Base-by-base conservation (phyloP, 2,113 vertebrate species). In the Siniperca knerii region DNA sequence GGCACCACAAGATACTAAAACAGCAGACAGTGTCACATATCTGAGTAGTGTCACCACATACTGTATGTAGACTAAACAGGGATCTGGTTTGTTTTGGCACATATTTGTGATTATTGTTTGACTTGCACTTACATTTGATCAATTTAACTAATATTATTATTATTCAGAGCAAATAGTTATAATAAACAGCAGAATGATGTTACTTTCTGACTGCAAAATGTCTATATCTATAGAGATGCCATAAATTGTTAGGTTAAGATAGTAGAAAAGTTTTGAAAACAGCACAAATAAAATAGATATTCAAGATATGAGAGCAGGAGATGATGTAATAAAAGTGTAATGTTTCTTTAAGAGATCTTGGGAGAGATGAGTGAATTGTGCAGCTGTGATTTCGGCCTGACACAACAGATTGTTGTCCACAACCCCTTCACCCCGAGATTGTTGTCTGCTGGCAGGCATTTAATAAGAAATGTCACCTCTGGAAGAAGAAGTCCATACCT, bases 1-100 rank as follows among this genome's bases (percentile, higher is more conserved):
- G 91, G 90, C 83, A 46, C 74, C 75, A 91, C 10, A 83, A 77
- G 40, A 89, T 16, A 61, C 48, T 40, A 21, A 69, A 87, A 68
- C 33, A 40, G 18, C 35, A 79, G 44, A 61, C 8, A 1, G 46
- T 55, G 20, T 54, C 12, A 15, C 9, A 40, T 21, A 12, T 48
- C 35, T 57, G 44, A 65, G 37, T 4, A 18, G 12, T 21, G 20
- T 33, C 35, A 8, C 4, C 13, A 4, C 64, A 52, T 1, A 0
- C 35, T 37, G 35, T 37, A 20, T 29, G 29, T 6, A 23, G 21
- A 48, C 44, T 40, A 18, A 52, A 64, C n/a, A 20, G 60, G 37
- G 12, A 46, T 29, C 44, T 16, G 21, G 35, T 25, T 55, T 75
- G 35, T 64, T 71, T 72, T 65, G n/a, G 21, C 37, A 50, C 15